These are phyloP conservation scores for Apamea anceps DNA, from an alignment of 2,888 invertebrate genomes.

Conservation along the genomic window DNA sequence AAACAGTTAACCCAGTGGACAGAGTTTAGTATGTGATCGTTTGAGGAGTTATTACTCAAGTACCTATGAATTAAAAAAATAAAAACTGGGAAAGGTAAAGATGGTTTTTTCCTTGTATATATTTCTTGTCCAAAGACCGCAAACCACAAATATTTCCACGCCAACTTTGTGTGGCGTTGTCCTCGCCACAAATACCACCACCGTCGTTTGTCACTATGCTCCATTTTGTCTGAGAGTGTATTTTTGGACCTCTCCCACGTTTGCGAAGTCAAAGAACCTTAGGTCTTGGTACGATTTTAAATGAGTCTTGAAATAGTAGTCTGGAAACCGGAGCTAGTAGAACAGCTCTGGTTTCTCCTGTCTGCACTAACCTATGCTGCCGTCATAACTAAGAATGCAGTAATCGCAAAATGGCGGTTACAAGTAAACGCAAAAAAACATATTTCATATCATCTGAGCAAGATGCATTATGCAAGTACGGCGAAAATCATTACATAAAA, in stretches of 20 bases:
- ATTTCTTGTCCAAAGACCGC: background rate
- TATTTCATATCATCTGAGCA: too few species aligned
- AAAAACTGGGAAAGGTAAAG: background rate
- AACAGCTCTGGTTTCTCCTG: constrained; percentile 15
- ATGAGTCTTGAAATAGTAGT: constrained; percentile 22
- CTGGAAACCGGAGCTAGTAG: constrained; percentile 1
- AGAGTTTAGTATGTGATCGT: background rate
- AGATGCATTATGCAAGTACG: too few species aligned
- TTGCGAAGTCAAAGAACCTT: constrained; percentile 52
- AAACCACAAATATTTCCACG: constrained; percentile 34
- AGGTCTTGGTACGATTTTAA: constrained; percentile 20
- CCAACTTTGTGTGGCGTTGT: constrained; percentile 31
- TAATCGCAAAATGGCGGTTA: too few species aligned
- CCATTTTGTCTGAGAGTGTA: constrained; percentile 50
- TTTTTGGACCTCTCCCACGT: constrained; percentile 51
- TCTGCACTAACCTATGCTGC: background rate
- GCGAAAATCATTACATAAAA: too few species aligned
- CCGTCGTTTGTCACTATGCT: constrained; percentile 38
- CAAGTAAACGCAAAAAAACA: too few species aligned
- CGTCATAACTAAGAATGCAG: too few species aligned
- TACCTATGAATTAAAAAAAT: background rate
- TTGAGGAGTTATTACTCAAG: background rate
- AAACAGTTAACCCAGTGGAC: too few species aligned
- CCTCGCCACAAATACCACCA: constrained; percentile 34
- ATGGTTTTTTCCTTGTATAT: background rate